These are phyloP conservation scores for Tragelaphus strepsiceros DNA, from an alignment of 2,113 vertebrate species.

Conservation along the genomic window DNA sequence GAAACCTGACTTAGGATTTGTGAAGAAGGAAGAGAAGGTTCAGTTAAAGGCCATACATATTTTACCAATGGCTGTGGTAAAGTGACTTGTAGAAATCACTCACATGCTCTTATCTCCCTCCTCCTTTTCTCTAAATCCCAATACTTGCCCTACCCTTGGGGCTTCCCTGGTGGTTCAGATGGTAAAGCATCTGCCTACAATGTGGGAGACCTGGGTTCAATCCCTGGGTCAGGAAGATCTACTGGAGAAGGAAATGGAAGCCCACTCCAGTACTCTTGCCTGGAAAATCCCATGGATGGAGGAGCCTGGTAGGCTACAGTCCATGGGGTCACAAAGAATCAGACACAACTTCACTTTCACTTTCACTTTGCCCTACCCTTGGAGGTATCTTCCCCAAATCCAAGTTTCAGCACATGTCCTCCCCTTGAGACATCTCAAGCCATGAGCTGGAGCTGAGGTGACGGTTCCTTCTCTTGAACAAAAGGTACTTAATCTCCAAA, in stretches of 20 bases:
- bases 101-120: not conserved
- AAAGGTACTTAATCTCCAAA: not conserved
- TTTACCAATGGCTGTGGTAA: not conserved
- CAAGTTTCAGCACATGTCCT: not conserved
- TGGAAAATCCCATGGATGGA: too few relatives aligned
- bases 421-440: not conserved
- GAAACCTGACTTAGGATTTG: not conserved
- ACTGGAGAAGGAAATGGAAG: too few relatives aligned
- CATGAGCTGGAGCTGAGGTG: not conserved
- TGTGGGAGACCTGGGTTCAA: too few relatives aligned
- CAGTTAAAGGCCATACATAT: not conserved
- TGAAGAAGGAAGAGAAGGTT: not conserved
- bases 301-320: too few relatives aligned
- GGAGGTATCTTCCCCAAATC: not conserved
- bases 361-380: not conserved
- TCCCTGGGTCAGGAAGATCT: too few relatives aligned
- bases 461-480: not conserved
- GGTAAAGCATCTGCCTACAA: too few relatives aligned
- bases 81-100: not conserved
- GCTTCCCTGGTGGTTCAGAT: too few relatives aligned
- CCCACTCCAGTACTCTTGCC: too few relatives aligned
- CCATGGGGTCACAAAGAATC: too few relatives aligned
- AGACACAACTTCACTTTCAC: too few relatives aligned
- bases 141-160: not conserved
- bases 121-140: not conserved